A percentile compares a stretch with the other conserved stretches of the same genome.
Conservation (phyloP, 2,888 invertebrate genomes). For the Nasonia oneida region DNA sequence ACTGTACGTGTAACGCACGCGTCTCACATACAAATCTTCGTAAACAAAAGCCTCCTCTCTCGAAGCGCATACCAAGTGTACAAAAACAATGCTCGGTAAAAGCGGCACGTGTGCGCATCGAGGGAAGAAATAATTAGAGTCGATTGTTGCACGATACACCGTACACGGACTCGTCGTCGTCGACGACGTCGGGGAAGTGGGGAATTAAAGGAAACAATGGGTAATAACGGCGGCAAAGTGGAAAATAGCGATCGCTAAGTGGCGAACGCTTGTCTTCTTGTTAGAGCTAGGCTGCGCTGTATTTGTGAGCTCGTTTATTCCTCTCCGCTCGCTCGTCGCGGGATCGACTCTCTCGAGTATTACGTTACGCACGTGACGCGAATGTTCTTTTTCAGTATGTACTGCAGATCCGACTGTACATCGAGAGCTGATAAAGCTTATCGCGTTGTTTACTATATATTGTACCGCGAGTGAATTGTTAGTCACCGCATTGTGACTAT, state of each 20-base stretch:
- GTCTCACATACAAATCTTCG: no score
- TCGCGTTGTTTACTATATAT: no score
- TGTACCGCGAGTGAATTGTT: no score
- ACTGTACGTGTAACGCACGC: no score
- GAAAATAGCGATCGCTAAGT: conserved; percentile 40
- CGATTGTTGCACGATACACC: background rate
- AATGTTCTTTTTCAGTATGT: no score
- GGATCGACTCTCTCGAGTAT: no score
- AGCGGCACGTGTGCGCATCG: background rate
- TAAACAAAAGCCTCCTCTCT: no score
- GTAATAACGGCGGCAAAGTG: conserved; percentile 37
- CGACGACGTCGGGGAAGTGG: background rate
- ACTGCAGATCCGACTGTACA: no score
- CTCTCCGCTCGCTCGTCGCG: background rate
- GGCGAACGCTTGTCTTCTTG: conserved; percentile 25
- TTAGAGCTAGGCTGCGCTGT: background rate
- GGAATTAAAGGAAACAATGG: conserved; percentile 36
- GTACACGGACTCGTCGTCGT: background rate
- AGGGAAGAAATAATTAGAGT: background rate
- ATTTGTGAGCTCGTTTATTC: background rate
- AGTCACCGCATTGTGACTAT: no score
- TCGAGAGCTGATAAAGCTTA: no score
- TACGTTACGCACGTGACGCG: no score
- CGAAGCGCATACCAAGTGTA: background rate
- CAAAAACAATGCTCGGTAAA: background rate